These are phyloP conservation scores for Cephalopterus ornatus DNA, from an alignment of 2,113 vertebrate species.

Conservation along the genomic window DNA sequence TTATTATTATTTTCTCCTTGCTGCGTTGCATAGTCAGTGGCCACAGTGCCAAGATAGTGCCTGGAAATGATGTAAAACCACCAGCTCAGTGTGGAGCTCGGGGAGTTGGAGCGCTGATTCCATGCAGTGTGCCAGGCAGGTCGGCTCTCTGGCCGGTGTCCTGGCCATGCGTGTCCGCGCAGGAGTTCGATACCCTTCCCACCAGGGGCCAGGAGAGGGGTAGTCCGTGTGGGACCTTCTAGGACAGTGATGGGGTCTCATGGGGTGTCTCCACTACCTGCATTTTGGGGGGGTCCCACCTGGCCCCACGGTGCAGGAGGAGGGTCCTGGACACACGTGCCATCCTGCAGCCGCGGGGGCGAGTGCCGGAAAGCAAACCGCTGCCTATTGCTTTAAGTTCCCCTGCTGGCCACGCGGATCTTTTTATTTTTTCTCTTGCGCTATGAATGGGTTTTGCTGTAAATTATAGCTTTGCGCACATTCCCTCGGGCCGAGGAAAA, in stretches of 20 bases:
- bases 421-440: neutral
- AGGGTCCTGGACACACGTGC: fast-evolving
- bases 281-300: neutral
- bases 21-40: fast-evolving
- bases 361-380: neutral
- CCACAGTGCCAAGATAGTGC: neutral
- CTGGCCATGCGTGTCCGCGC: fast-evolving
- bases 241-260: fast-evolving
- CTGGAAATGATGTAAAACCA: conserved; percentile 15
- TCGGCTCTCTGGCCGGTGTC: fast-evolving
- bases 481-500: conserved; percentile 76
- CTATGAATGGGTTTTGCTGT: conserved; percentile 78
- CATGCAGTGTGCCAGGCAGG: fast-evolving
- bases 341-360: fast-evolving
- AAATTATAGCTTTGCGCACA: conserved; percentile 74
- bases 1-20: neutral
- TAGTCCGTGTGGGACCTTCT: fast-evolving
- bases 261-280: fast-evolving
- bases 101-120: neutral
- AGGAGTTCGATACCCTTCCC: neutral
- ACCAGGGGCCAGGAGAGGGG: fast-evolving
- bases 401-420: neutral
- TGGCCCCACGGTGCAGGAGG: fast-evolving
- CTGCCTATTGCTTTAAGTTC: conserved; percentile 52
- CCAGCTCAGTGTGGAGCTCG: fast-evolving